Evolutionary conservation across 2,797 vertebrate genomes (phyloP), one percentile per base, ranked within the genome.

Genomic region (Acrossocheilus fasciatus): DNA sequence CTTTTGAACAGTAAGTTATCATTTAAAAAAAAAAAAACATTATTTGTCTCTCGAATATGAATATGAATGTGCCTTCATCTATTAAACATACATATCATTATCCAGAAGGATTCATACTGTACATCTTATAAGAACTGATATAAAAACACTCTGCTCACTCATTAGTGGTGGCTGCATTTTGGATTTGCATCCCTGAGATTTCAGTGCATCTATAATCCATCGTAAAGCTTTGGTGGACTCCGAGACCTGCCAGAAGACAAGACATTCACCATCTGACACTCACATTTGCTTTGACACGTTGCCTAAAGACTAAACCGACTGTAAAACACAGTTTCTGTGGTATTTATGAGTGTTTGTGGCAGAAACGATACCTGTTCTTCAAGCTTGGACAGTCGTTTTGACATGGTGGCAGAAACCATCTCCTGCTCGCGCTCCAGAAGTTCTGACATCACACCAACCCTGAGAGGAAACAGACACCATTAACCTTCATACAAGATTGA

Each of bases 321-420:
- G 73, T 20, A 4, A 39, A 54, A 23, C 50, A 14, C 17, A 23
- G 10, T 36, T 20, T 20, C 3, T 59, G 34, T 36, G 1, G 36
- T 62, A 26, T 64, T 11, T 62, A 4, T 62, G 77, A 34, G 70
- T 43, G 47, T 81, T 39, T 8, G 7, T 11, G 15, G 36, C n/a
- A 62, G 43, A 18, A 30, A 88, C 30, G 23, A 39, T n/a, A 99
- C 98, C 98, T 99, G 98, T 41, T 97, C 95, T 92, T 99, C 97
- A 80, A 99, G 93, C 86, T 93, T 93, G 34, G 86, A 76, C 90
- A 99, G 86, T 76, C 95, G 95, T 89, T 95, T 95, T 66, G 94
- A 92, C 88, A 96, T 9, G 26, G 92, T 82, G 20, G 92, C 92
- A 0, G 94, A 94, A 47, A 93, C 94, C 78, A 90, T 94, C 88